Conservation (phyloP, 2,797 vertebrate genomes). For the Ceyx erithaca region DNA sequence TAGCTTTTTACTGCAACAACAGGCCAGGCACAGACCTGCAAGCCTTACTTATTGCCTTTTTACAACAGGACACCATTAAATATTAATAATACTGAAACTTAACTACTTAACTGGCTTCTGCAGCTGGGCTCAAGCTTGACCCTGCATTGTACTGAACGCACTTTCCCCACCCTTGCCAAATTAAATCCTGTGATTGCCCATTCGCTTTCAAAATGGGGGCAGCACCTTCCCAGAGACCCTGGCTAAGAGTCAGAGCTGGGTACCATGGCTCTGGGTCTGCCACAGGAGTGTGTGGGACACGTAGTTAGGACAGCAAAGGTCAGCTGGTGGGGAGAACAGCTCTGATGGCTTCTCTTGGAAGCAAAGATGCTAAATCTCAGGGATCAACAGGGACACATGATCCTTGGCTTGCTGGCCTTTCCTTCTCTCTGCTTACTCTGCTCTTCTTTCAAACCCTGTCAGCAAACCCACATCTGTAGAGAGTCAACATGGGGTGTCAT, state of each 20-base stretch:
- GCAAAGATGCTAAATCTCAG: neutral
- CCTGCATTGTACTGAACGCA: neutral
- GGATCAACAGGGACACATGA: neutral
- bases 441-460: neutral
- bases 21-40: neutral
- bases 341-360: neutral
- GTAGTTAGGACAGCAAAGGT: neutral
- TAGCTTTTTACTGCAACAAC: neutral
- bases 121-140: neutral
- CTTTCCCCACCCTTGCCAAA: neutral
- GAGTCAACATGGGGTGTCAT: neutral
- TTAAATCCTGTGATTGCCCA: neutral
- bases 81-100: neutral
- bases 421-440: neutral
- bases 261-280: neutral
- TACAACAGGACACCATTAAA: neutral
- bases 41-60: neutral
- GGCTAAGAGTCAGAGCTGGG: fast-evolving
- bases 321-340: neutral
- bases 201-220: neutral
- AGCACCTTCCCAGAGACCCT: neutral
- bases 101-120: neutral
- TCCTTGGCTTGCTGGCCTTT: neutral
- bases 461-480: neutral
- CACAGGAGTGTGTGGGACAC: fast-evolving